Conservation (phyloP, 1,140 invertebrate genomes). For the Antheraea pernyi region DNA sequence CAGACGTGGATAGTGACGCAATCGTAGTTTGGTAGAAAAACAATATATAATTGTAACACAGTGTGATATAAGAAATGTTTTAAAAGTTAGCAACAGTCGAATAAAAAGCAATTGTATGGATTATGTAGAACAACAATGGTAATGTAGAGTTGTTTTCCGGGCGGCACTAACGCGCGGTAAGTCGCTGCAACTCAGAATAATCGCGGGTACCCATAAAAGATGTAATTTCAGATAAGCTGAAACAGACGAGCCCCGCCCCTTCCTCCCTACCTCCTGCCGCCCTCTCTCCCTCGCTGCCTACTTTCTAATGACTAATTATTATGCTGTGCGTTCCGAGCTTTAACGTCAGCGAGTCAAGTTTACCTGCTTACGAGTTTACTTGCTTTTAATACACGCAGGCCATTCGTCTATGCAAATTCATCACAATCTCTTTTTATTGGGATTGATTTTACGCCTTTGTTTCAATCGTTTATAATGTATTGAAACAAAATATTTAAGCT, state of each 20-base stretch:
- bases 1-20: no score
- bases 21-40: no score
- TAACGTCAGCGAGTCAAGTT: constrained; percentile 57
- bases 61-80: no score
- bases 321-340: constrained; percentile 76
- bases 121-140: constrained; percentile 69
- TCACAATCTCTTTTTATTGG: background rate
- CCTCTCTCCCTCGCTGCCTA: constrained; percentile 55
- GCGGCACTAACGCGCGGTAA: constrained; percentile 67
- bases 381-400: constrained; percentile 20
- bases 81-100: constrained; percentile 22
- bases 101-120: constrained; percentile 69
- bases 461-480: no score
- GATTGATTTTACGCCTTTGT: background rate
- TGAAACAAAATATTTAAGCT: no score
- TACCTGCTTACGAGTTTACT: constrained; percentile 40
- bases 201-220: constrained; percentile 78
- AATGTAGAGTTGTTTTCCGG: constrained; percentile 62
- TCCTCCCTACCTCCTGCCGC: constrained; percentile 33
- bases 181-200: constrained; percentile 76
- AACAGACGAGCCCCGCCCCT: constrained; percentile 73
- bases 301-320: constrained; percentile 79
- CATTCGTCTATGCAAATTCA: background rate
- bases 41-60: no score
- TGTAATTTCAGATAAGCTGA: constrained; percentile 79